These are phyloP conservation scores for Boleophthalmus pectinirostris DNA, from an alignment of 2,113 vertebrate species.

Conservation along the genomic window DNA sequence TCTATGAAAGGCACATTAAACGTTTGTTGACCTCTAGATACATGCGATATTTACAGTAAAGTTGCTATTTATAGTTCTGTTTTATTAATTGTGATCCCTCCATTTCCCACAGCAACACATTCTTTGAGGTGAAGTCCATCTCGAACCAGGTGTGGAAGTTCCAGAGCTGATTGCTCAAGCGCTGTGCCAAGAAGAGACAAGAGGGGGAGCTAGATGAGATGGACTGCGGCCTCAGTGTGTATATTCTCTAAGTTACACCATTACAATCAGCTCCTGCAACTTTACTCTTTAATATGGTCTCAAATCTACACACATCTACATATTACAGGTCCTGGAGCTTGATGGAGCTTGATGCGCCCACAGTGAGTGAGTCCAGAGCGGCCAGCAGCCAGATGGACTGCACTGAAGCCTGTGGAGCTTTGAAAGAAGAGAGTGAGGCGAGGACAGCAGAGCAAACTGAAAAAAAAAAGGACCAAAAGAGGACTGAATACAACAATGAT, in stretches of 20 bases:
- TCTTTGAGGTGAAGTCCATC: conserved; percentile 98
- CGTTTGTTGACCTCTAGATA: no score
- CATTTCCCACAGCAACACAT: conserved; percentile 87
- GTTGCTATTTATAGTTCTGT: not conserved
- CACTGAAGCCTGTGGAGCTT: conserved; percentile 51
- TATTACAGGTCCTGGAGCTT: conserved; percentile 86
- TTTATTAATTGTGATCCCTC: not conserved
- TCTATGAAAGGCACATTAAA: no score
- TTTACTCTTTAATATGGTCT: no score
- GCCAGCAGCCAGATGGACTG: conserved; percentile 82
- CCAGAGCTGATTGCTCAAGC: conserved; percentile 84
- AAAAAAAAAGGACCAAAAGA: conserved; percentile 61
- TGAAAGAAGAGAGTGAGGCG: conserved; percentile 49
- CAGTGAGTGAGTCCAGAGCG: conserved; percentile 73
- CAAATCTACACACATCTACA: conserved; percentile 32
- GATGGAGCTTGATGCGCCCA: conserved; percentile 77
- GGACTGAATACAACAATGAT: conserved; percentile 40
- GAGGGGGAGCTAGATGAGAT: conserved; percentile 91
- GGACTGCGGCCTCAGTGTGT: conserved; percentile 91
- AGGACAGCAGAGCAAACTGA: conserved; percentile 32
- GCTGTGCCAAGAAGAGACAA: conserved; percentile 79
- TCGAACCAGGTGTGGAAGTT: conserved; percentile 99
- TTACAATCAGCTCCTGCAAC: not conserved
- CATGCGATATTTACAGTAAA: no score
- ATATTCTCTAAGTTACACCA: conserved; percentile 13